phyloP scores from a whole-genome alignment of 2,113 vertebrate species.

The Toxotes chatareus region DNA sequence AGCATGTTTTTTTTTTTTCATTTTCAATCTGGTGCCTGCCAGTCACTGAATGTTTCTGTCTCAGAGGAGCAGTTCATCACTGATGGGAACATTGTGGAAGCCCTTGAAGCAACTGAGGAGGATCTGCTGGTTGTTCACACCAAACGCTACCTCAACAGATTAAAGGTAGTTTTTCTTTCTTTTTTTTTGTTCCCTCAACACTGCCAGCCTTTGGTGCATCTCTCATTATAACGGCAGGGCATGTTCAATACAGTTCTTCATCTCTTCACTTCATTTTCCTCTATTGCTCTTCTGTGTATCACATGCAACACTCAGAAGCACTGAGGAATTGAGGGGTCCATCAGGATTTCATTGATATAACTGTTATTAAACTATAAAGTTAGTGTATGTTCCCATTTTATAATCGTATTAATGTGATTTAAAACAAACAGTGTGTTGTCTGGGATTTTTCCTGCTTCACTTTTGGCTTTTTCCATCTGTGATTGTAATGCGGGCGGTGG shows the following conservation, averaged over 20 bases:
- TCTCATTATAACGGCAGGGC: not conserved
- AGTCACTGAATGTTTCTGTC: slow-evolving; percentile 24
- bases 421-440: not conserved
- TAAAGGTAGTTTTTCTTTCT: slow-evolving; percentile 89
- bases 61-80: slow-evolving; percentile 93
- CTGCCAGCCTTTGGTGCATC: not conserved
- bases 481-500: not conserved
- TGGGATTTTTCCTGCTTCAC: not conserved
- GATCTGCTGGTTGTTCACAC: slow-evolving; percentile 95
- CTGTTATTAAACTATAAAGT: not conserved
- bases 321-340: not conserved
- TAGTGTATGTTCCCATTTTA: not conserved
- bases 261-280: not conserved
- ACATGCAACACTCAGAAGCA: not conserved
- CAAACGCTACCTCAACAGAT: slow-evolving; percentile 90
- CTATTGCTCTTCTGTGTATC: not conserved
- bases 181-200: not conserved
- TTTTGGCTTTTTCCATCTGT: not conserved
- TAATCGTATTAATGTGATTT: not conserved
- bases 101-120: slow-evolving; percentile 92
- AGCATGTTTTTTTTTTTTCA: no score
- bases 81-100: slow-evolving; percentile 90
- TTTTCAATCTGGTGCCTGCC: not conserved
- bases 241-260: not conserved
- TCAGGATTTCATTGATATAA: not conserved